Evolutionary conservation across 2,113 vertebrate genomes (phyloP).

Genomic region (Formicarius rufipectus): DNA sequence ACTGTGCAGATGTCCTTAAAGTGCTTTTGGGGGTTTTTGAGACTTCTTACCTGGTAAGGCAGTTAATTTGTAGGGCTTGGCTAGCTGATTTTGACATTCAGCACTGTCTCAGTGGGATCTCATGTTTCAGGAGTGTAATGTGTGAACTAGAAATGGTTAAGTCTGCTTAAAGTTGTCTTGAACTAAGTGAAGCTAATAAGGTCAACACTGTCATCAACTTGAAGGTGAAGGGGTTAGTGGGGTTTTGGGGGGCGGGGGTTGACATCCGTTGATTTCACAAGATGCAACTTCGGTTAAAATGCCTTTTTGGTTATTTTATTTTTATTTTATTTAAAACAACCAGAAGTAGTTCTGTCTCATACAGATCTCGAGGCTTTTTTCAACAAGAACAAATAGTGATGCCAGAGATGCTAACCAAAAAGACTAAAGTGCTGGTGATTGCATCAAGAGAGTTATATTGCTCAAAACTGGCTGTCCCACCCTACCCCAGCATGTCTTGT

Average conservation of each 20-base stretch:
- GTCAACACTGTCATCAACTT: background rate
- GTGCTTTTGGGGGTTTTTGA: background rate
- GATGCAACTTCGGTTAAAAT: background rate
- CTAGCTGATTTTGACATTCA: background rate
- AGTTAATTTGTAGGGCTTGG: background rate
- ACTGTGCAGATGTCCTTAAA: background rate
- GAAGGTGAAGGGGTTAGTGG: background rate
- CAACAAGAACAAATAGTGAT: background rate
- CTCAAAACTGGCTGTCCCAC: background rate
- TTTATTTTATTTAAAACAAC: background rate
- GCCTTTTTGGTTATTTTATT: background rate
- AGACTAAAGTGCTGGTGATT: background rate
- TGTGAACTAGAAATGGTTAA: background rate
- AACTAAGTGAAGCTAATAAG: background rate
- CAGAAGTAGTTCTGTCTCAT: background rate
- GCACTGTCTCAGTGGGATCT: background rate
- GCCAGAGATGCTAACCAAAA: background rate
- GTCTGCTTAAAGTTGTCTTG: background rate
- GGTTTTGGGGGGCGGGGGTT: fast-evolving
- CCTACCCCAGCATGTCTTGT: background rate
- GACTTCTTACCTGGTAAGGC: background rate
- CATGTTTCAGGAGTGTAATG: background rate
- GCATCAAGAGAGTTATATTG: background rate
- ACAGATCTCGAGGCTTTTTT: background rate
- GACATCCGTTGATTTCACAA: background rate